Percentiles rank a stretch among this genome's conserved stretches.
Conservation (phyloP, 2,888 invertebrate species). For the Seira musarum region DNA sequence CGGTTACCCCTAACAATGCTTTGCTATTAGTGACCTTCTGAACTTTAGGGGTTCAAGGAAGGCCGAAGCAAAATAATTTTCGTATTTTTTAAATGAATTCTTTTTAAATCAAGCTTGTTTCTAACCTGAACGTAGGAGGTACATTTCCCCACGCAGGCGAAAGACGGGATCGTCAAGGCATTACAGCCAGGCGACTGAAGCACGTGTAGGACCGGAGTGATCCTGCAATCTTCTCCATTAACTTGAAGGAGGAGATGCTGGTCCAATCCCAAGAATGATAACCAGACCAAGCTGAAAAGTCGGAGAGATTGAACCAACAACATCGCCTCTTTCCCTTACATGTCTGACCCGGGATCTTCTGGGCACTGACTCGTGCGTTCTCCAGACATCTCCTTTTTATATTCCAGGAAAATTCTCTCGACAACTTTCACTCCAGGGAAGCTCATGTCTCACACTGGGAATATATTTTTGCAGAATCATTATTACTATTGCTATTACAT, state of each 20-base stretch:
- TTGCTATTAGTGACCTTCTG: slow-evolving; percentile 78
- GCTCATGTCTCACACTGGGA: neutral
- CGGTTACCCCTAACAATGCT: neutral
- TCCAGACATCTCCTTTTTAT: too few relatives aligned
- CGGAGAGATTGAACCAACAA: slow-evolving; percentile 49
- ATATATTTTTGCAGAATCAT: slow-evolving; percentile 8
- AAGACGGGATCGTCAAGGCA: slow-evolving; percentile 93
- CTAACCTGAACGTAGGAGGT: slow-evolving; percentile 91
- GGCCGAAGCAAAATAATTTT: too few relatives aligned
- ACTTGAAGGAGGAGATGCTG: slow-evolving; percentile 37
- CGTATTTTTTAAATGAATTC: too few relatives aligned
- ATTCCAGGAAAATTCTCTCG: too few relatives aligned
- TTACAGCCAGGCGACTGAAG: slow-evolving; percentile 93
- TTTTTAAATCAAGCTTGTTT: slow-evolving; percentile 4
- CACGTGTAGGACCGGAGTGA: slow-evolving; percentile 93
- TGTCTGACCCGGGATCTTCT: slow-evolving; percentile 46
- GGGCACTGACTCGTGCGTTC: slow-evolving; percentile 19
- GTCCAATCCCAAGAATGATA: slow-evolving; percentile 48
- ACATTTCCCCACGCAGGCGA: slow-evolving; percentile 92
- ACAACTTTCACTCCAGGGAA: too few relatives aligned
- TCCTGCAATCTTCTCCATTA: slow-evolving; percentile 84
- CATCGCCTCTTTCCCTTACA: slow-evolving; percentile 47
- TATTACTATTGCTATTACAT: neutral
- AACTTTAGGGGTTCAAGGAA: slow-evolving; percentile 87
- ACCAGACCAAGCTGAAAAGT: slow-evolving; percentile 42